Base-by-base conservation (phyloP, 2,113 vertebrate genomes). In the Alexandromys fortis region DNA sequence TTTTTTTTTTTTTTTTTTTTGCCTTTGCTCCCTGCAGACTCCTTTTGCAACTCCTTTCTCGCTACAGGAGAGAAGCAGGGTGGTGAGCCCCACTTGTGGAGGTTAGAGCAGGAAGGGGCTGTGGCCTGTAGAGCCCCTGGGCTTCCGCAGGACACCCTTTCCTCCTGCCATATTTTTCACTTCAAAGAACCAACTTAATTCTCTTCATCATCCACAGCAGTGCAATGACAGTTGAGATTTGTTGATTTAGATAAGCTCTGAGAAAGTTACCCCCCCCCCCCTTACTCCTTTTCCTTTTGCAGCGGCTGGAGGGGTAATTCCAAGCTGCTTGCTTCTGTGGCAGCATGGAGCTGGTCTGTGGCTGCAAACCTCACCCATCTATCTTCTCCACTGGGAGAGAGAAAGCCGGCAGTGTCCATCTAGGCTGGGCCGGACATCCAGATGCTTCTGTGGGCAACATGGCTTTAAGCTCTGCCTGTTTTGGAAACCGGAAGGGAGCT, bases 141-240 rank as follows among this genome's bases (percentile, higher is more conserved):
- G 30, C n/a, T 70, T 55, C 72, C 73, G 4, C 30, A 0, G 12
- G 45, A 33, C 19, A 14, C 61, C 58, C 52, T 33, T 82, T 17
- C 61, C 22, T 4, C 10, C 30, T 0, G 4, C 19, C 14, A 7
- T 89, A 63, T 42, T 61, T 68, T 72, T 67, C 47, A 11, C 77
- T 76, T 93, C 86, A n/a, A 45, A 91, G 73, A 76, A 33, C 61
- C 19, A 35, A 3, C 14, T 58, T 52, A 55, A 11, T 87, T 89
- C 72, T 61, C 5, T 33, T 90, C 8, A 0, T 21, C 47, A 19
- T 42, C 61, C 58, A 65, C 90, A 90, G 96, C 90, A 73, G 38
- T 16, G 68, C 65, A 58, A 6, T 83, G 97, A 87, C 96, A 63
- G 67, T 55, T 65, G 91, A 98, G 94, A 91, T 92, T 93, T 94